Evolutionary conservation across 2,888 invertebrate species (phyloP).

Genomic region (Siphlonurus alternatus): DNA sequence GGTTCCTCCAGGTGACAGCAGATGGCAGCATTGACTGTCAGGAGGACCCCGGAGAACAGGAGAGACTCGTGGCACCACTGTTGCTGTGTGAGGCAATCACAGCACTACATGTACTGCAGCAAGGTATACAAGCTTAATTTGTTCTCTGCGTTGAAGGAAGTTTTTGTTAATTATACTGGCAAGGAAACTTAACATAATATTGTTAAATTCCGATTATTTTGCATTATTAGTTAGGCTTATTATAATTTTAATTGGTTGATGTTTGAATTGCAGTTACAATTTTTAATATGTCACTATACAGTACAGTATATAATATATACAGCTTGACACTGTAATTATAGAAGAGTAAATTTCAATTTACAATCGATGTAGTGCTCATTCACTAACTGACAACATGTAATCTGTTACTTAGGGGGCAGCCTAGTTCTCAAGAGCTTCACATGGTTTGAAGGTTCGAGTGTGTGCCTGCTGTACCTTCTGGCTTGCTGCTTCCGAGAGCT

Average conservation of each 20-base stretch:
- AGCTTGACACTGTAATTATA: too few relatives aligned
- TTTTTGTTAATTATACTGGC: background rate
- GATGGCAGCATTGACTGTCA: constrained; percentile 90
- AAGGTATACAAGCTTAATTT: constrained; percentile 15
- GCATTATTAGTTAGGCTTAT: constrained; percentile 15
- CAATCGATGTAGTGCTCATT: too few relatives aligned
- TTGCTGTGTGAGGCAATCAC: constrained; percentile 71
- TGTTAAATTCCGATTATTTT: background rate
- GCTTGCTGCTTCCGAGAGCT: constrained; percentile 57
- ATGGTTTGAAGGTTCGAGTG: constrained; percentile 64
- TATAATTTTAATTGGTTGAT: too few relatives aligned
- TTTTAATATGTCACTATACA: too few relatives aligned
- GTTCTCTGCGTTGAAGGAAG: background rate
- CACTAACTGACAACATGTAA: too few relatives aligned
- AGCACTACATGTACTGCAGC: constrained; percentile 49
- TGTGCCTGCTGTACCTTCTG: constrained; percentile 62
- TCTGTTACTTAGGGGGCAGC: constrained; percentile 61
- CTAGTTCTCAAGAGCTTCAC: constrained; percentile 85
- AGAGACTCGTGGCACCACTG: constrained; percentile 54
- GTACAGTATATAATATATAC: too few relatives aligned
- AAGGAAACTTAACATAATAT: background rate
- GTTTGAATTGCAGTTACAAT: too few relatives aligned
- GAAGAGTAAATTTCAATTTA: too few relatives aligned
- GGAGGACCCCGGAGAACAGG: constrained; percentile 72
- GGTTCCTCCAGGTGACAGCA: constrained; percentile 52